Evolutionary conservation across 2,888 invertebrate genomes (phyloP), one percentile per base, ranked within the genome.

Genomic region (Protonemura montana): DNA sequence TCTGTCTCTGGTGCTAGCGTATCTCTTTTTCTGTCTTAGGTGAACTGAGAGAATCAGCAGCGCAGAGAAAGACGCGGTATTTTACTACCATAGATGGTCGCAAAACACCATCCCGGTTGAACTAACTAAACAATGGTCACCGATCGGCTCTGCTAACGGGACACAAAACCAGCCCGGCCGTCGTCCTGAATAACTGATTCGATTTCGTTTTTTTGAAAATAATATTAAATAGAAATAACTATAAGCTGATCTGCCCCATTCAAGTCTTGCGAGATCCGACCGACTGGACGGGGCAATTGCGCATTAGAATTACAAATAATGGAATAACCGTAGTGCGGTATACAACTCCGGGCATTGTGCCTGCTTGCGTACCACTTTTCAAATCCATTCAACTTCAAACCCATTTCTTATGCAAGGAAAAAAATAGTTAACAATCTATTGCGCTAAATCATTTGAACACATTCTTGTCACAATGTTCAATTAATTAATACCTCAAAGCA

Each of bases 21-120:
- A 10, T 81, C 28, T 10, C 1, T 78, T 78, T 25, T 30, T 30
- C 81, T 27, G n/a, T n/a, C n/a, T n/a, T n/a, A n/a, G n/a, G n/a
- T n/a, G n/a, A n/a, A n/a, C n/a, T n/a, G n/a, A n/a, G n/a, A n/a
- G n/a, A n/a, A n/a, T n/a, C 29, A 6, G 13, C 81, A 29, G 16
- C 3, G 35, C 35, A 10, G 35, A 3, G 35, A 28, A 76, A 26
- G 84, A 76, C 84, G 59, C 59, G 59, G 76, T 84, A 84, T 84
- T 84, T 84, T 76, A 84, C 84, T 59, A 84, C 84, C 84, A 84
- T 84, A 84, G 59, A 84, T 84, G 84, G 84, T 84, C n/a, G 78
- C 28, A 78, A 26, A 84, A 84, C 84, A 30, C 76, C 59, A 84
- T 76, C 84, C 76, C 84, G 59, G 59, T 30, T 41, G 82, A 83